Base-by-base conservation (phyloP, 2,888 invertebrate genomes). In the Xanthorhoe designata region DNA sequence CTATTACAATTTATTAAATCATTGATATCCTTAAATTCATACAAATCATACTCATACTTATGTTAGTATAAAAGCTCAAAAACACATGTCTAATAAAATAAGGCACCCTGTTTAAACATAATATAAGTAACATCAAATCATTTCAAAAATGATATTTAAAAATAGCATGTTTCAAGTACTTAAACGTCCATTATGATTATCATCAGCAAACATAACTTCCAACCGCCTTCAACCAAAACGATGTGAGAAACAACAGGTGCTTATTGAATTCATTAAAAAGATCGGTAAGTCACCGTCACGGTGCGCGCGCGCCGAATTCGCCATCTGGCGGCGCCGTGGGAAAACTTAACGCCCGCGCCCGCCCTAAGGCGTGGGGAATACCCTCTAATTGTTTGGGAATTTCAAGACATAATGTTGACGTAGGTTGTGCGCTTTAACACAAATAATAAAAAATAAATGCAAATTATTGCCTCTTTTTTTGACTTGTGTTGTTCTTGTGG, bases 221-320 rank as follows among this genome's bases (percentile, higher is more conserved):
- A 61, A 58, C 38, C 32, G 54, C 35, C 19, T 58, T 49, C 50
- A 24, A 60, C 56, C 53, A 70, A 69, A 61, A 75, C 72, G 72
- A 75, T 72, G 73, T 73, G 81, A 81, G 87, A 85, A 86, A 82
- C 76, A 85, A 88, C 92, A 92, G 92, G 92, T 92, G 92, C 74
- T 74, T 67, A 68, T 66, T 80, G 78, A 81, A 83, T 86, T 85
- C 82, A 83, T 86, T 84, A 83, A 77, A 84, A 85, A 88, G 86
- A 91, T 91, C 91, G 90, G 93, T 92, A 92, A 89, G 91, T 82
- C 92, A 92, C 92, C 86, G 92, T 92, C 88, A 90, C 89, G 92
- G 84, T 88, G 82, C 79, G 86, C 86, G 88, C 78, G 85, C 87
- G 84, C 81, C 68, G 69, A 64, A 66, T 73, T 74, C 84, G 84